phyloP scores from a whole-genome alignment of 2,797 vertebrate species.

The Gadopsis bispinosus region DNA sequence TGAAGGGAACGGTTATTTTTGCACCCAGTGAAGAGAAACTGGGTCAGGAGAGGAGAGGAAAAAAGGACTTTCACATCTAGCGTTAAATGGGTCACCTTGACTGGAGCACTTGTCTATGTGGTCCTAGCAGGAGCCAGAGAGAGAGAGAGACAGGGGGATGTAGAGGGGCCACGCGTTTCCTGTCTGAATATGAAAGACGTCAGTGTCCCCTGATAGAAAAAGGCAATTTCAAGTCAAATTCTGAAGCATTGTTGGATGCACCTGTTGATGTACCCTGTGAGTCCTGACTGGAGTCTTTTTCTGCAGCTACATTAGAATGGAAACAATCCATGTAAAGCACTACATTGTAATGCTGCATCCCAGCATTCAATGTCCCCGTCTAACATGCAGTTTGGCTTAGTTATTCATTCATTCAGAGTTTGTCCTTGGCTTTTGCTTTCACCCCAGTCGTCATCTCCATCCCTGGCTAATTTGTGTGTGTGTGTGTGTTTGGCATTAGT shows the following conservation, averaged over 20 bases:
- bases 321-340: conserved; percentile 6
- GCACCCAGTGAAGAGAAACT: conserved; percentile 76
- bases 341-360: neutral
- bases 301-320: neutral
- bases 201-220: conserved; percentile 51
- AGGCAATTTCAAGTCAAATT: conserved; percentile 62
- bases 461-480: neutral
- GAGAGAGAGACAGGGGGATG: conserved; percentile 16
- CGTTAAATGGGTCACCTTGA: conserved; percentile 86
- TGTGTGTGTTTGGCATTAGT: conserved; percentile 4
- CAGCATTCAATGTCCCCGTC: neutral
- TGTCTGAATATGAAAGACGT: conserved; percentile 60
- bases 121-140: conserved; percentile 65
- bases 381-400: neutral
- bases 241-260: conserved; percentile 36
- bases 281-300: conserved; percentile 7
- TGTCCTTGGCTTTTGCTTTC: neutral
- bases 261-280: conserved; percentile 51
- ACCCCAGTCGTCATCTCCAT: neutral
- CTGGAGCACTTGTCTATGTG: conserved; percentile 62
- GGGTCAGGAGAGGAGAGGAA: conserved; percentile 70
- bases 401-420: conserved; percentile 3
- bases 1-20: conserved; percentile 82
- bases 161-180: conserved; percentile 46
- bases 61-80: conserved; percentile 73